Percentiles rank a stretch among this genome's conserved stretches.
Evolutionary conservation across 2,113 vertebrate species (phyloP).

Genomic region (Hipposideros armiger): DNA sequence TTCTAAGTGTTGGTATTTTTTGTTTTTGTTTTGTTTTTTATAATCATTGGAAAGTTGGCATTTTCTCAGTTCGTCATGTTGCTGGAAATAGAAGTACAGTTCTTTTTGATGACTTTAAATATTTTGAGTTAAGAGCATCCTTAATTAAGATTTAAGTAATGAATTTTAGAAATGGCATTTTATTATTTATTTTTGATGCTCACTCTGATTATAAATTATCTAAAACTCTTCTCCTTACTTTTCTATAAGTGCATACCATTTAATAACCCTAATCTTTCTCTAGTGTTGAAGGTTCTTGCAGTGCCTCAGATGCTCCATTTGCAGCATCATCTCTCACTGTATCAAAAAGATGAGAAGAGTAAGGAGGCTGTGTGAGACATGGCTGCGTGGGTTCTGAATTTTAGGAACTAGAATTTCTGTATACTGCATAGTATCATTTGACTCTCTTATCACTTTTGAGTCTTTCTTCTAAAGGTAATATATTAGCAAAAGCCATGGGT

Average conservation of each 20-base stretch:
- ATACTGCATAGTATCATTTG: background rate
- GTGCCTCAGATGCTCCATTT: background rate
- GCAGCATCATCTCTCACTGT: background rate
- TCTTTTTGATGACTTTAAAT: background rate
- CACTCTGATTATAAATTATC: background rate
- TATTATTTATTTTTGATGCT: constrained; percentile 30
- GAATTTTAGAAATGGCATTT: background rate
- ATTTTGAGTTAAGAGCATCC: background rate
- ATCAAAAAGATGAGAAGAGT: background rate
- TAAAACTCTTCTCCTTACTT: background rate
- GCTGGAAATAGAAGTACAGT: background rate
- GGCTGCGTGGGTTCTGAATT: background rate
- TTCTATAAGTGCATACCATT: background rate
- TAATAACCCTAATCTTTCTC: background rate
- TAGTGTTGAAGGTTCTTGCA: background rate
- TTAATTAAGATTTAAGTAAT: constrained; percentile 12
- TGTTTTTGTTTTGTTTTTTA: background rate
- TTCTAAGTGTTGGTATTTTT: background rate
- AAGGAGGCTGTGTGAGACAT: background rate
- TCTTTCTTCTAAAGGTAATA: constrained; percentile 19
- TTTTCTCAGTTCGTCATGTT: background rate
- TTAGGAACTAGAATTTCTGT: background rate
- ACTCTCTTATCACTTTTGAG: background rate
- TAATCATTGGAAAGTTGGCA: background rate
- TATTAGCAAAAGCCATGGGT: background rate